Percentiles rank a stretch among this genome's conserved stretches.
Conservation (phyloP, 53 echinoderm and acorn worm species). For the Echinometra lucunter region DNA sequence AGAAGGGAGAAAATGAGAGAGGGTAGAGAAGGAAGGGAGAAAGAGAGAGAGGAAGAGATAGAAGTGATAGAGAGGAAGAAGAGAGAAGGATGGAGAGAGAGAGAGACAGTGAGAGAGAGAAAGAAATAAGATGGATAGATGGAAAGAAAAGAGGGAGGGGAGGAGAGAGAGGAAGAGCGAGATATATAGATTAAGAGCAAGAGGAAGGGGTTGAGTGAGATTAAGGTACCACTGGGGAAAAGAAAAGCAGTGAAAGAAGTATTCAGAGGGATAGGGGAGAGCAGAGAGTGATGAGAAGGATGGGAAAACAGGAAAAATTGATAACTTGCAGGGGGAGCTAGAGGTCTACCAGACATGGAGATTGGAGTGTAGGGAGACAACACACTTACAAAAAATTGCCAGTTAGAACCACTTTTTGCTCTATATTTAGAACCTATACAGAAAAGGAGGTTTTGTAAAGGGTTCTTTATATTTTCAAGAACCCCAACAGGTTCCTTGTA, state of each 20-base stretch:
- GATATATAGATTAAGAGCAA: not conserved
- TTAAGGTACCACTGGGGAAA: no score
- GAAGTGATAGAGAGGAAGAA: conserved; percentile 23
- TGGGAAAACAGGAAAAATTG: not conserved
- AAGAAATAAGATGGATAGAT: not conserved
- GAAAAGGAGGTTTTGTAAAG: not conserved
- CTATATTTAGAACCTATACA: no score
- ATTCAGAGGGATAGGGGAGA: no score
- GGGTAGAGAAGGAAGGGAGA: not conserved
- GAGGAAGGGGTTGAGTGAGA: no score
- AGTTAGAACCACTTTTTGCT: no score
- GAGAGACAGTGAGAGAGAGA: not conserved
- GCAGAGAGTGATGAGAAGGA: no score
- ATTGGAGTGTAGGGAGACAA: not conserved
- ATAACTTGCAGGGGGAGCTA: not conserved
- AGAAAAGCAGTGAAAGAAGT: no score
- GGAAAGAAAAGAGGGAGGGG: not conserved
- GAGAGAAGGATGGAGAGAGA: not conserved
- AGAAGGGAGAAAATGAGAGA: not conserved
- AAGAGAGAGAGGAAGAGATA: not conserved
- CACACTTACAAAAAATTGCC: no score
- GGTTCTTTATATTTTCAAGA: no score
- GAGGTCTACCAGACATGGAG: not conserved
- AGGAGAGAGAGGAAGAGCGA: not conserved
- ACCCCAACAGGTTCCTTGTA: no score